Conservation (phyloP, 2,888 invertebrate species). For the Macaria notata region DNA sequence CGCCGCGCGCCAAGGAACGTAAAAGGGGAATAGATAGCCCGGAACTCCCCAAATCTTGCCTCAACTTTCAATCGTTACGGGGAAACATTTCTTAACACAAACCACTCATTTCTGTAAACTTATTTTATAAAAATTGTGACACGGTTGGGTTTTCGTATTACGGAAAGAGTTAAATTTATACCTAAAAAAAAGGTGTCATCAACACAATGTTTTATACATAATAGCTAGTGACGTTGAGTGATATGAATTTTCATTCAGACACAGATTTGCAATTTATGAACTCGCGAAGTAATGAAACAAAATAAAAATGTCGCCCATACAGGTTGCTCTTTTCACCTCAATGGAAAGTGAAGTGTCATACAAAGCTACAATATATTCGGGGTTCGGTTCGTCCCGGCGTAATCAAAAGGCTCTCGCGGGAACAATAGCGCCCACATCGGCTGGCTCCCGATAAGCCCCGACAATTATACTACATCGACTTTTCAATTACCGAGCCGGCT, state of each 20-base stretch:
- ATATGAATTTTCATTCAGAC: constrained; percentile 8
- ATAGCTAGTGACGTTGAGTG: not conserved
- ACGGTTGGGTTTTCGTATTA: not conserved
- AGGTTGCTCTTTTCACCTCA: constrained; percentile 68
- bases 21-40: constrained; percentile 58
- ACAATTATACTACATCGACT: constrained; percentile 82
- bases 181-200: too few relatives aligned
- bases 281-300: constrained; percentile 32
- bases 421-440: constrained; percentile 81
- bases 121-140: not conserved
- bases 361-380: constrained; percentile 77
- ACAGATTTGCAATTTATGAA: constrained; percentile 28
- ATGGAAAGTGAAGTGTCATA: constrained; percentile 76
- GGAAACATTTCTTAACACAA: constrained; percentile 30
- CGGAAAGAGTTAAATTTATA: too few relatives aligned
- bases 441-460: constrained; percentile 76
- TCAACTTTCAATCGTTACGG: constrained; percentile 38
- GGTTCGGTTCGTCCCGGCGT: constrained; percentile 65
- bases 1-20: constrained; percentile 65
- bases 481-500: constrained; percentile 79
- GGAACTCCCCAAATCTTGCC: constrained; percentile 54
- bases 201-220: not conserved
- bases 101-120: not conserved
- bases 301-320: constrained; percentile 43
- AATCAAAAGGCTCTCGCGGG: constrained; percentile 80